Conservation (phyloP, 2,797 vertebrate genomes). For the Spinibarbus caldwelli region DNA sequence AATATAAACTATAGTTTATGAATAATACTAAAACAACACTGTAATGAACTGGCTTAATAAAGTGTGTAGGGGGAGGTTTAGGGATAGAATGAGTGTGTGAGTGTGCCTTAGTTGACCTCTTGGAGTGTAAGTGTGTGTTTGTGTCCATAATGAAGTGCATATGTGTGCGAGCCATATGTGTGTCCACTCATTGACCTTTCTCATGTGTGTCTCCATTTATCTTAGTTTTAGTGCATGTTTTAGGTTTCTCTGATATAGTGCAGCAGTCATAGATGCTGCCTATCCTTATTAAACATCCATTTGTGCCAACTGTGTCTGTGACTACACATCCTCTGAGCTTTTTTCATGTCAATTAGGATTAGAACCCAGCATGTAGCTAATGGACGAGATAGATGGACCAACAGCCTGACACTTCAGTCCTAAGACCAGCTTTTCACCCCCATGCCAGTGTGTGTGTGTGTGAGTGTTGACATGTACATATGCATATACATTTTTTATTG, state of each 20-base stretch:
- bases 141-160: slow-evolving; percentile 55
- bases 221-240: slow-evolving; percentile 24
- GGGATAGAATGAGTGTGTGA: slow-evolving; percentile 18
- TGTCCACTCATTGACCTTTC: slow-evolving; percentile 49
- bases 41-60: slow-evolving; percentile 31
- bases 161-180: slow-evolving; percentile 54
- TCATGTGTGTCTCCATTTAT: slow-evolving; percentile 36
- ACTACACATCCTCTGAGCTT: slow-evolving; percentile 58
- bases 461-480: slow-evolving; percentile 16
- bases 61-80: slow-evolving; percentile 25
- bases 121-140: slow-evolving; percentile 52
- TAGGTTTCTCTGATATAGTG: slow-evolving; percentile 26
- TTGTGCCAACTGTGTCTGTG: slow-evolving; percentile 30
- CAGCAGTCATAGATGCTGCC: slow-evolving; percentile 20
- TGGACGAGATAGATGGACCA: slow-evolving; percentile 67
- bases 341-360: slow-evolving; percentile 86
- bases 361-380: slow-evolving; percentile 83
- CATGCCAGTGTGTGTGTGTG: slow-evolving; percentile 9
- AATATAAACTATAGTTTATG: background rate
- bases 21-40: background rate
- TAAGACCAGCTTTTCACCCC: slow-evolving; percentile 56
- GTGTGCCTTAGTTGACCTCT: slow-evolving; percentile 41
- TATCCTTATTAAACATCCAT: slow-evolving; percentile 37
- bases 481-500: slow-evolving; percentile 66
- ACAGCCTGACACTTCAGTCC: slow-evolving; percentile 48